These are phyloP conservation scores for Apaloderma vittatum DNA, from an alignment of 2,113 vertebrate species.

Conservation along the genomic window DNA sequence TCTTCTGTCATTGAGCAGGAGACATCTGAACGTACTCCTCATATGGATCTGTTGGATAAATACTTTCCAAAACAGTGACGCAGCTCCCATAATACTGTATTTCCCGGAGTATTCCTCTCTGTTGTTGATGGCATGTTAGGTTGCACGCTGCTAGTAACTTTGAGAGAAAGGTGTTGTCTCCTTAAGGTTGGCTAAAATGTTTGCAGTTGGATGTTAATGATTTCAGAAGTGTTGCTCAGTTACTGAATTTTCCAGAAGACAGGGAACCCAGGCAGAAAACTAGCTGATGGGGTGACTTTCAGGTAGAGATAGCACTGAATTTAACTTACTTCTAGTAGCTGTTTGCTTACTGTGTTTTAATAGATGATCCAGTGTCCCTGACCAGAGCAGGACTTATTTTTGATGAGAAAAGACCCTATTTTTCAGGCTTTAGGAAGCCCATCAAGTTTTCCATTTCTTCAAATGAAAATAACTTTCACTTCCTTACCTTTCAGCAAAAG, in stretches of 20 bases:
- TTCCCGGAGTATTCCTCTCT: background rate
- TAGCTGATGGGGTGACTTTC: background rate
- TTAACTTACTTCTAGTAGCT: background rate
- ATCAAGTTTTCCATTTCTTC: background rate
- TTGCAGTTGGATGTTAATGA: background rate
- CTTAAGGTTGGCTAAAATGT: background rate
- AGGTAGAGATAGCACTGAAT: background rate
- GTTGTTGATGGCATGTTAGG: rapidly evolving
- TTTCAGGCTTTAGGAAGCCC: background rate
- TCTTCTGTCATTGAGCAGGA: background rate
- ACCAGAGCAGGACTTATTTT: background rate
- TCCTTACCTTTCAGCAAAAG: background rate
- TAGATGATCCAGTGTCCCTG: background rate
- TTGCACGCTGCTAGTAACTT: background rate
- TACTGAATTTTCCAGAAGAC: background rate
- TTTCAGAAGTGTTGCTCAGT: background rate
- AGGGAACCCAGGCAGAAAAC: background rate
- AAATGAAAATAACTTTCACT: background rate
- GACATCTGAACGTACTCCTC: background rate
- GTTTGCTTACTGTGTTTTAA: background rate
- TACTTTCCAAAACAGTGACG: background rate
- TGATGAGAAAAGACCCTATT: background rate
- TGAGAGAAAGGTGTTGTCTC: background rate
- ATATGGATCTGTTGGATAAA: rapidly evolving
- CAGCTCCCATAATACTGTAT: background rate